Percentiles rank a stretch among this genome's conserved stretches.
Conservation (phyloP, 2,113 vertebrate genomes). For the Puffinus mauretanicus region DNA sequence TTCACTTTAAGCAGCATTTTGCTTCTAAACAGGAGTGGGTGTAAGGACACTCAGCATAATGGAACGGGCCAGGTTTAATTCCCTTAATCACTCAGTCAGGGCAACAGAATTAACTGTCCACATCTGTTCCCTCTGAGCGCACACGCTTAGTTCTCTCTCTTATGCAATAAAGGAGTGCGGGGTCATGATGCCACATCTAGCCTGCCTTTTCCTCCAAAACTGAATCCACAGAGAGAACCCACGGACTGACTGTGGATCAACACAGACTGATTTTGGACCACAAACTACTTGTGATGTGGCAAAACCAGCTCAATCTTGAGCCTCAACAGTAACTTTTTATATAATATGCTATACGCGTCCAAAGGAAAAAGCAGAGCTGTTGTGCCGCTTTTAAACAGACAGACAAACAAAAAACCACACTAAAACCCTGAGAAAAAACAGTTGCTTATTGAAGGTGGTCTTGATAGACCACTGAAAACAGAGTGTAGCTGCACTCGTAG, state of each 20-base stretch:
- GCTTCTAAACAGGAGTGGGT: conserved; percentile 64
- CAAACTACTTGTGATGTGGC: not conserved
- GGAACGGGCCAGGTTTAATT: conserved; percentile 78
- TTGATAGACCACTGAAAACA: not conserved
- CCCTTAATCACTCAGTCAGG: conserved; percentile 77
- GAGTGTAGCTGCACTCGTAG: not conserved
- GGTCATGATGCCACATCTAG: conserved; percentile 28
- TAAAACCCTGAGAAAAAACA: not conserved
- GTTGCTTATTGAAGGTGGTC: not conserved
- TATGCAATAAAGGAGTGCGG: conserved; percentile 41
- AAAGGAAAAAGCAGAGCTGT: not conserved
- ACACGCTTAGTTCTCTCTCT: conserved; percentile 49
- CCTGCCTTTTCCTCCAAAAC: not conserved
- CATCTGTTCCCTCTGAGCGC: conserved; percentile 72
- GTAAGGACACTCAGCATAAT: conserved; percentile 74
- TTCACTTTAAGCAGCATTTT: conserved; percentile 62
- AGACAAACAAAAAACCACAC: not conserved
- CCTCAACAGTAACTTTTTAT: not conserved
- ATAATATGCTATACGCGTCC: too few species aligned
- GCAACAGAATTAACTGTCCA: conserved; percentile 77
- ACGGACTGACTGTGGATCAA: not conserved
- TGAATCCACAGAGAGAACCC: not conserved
- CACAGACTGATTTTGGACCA: not conserved
- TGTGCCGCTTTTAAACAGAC: not conserved
- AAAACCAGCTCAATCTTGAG: not conserved